phyloP scores from a whole-genome alignment of 1,140 invertebrate species.

The Drosophila baimaii region DNA sequence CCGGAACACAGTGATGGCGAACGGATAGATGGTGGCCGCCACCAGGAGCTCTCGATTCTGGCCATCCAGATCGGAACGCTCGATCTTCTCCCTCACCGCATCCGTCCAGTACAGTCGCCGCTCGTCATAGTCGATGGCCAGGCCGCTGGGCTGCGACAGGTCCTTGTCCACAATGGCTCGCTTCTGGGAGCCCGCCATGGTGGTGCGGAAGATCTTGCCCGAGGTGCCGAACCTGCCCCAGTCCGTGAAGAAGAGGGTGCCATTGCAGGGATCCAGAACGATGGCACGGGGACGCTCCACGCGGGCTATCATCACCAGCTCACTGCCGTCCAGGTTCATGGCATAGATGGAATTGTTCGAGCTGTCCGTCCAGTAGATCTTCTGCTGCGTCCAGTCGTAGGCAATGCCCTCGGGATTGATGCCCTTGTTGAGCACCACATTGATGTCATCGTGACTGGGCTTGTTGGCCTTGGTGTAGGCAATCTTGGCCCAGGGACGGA shows the following conservation, averaged over 20 bases:
- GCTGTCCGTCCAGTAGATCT: slow-evolving; percentile 98
- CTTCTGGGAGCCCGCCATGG: slow-evolving; percentile 98
- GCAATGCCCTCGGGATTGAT: slow-evolving; percentile 98
- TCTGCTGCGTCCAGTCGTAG: slow-evolving; percentile 98
- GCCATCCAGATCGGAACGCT: slow-evolving; percentile 95
- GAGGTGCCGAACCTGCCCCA: slow-evolving; percentile 96
- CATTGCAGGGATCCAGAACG: slow-evolving; percentile 98
- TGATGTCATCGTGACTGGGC: slow-evolving; percentile 87
- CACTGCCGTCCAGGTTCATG: slow-evolving; percentile 95
- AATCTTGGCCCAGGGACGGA: slow-evolving; percentile 94
- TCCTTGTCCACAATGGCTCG: slow-evolving; percentile 95
- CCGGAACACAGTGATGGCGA: slow-evolving; percentile 95
- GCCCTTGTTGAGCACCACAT: slow-evolving; percentile 91
- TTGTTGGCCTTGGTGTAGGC: slow-evolving; percentile 90
- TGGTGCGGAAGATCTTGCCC: slow-evolving; percentile 97
- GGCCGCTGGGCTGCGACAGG: slow-evolving; percentile 96
- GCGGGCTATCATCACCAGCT: slow-evolving; percentile 96
- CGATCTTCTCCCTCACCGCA: slow-evolving; percentile 98
- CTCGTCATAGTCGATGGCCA: slow-evolving; percentile 98
- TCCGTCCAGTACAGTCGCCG: slow-evolving; percentile 99
- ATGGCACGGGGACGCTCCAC: slow-evolving; percentile 97
- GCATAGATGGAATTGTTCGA: slow-evolving; percentile 97
- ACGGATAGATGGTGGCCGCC: slow-evolving; percentile 97
- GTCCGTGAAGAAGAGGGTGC: slow-evolving; percentile 95
- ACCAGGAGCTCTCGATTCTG: slow-evolving; percentile 90